Conservation (phyloP, 2,888 invertebrate species). For the Smittia aterrima region DNA sequence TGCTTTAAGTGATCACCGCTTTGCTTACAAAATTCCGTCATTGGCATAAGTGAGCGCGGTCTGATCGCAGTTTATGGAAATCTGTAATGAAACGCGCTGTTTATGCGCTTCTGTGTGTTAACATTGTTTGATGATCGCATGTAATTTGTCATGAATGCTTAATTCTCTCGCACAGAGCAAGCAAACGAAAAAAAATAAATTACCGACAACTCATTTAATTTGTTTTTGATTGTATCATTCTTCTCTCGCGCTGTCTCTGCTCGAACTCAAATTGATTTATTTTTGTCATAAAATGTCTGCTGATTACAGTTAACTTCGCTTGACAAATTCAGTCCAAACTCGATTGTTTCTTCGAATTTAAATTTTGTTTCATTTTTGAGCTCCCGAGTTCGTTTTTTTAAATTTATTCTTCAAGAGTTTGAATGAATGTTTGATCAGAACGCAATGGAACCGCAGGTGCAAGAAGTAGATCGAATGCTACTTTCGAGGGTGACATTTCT, state of each 20-base stretch:
- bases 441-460: too few species aligned
- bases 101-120: conserved; percentile 5
- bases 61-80: neutral
- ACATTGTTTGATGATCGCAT: conserved; percentile 37
- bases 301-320: neutral
- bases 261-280: conserved; percentile 35
- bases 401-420: too few species aligned
- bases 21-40: conserved; percentile 32
- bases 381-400: too few species aligned
- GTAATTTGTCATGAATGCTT: conserved; percentile 41
- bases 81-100: conserved; percentile 11
- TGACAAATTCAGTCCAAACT: neutral
- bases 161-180: conserved; percentile 12
- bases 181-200: neutral
- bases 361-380: too few species aligned
- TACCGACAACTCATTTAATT: conserved; percentile 18
- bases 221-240: conserved; percentile 37
- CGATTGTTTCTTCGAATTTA: too few species aligned
- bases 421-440: too few species aligned
- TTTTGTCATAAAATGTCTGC: neutral
- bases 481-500: too few species aligned
- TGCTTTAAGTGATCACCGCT: conserved; percentile 30
- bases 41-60: neutral
- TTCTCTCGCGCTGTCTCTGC: neutral
- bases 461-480: too few species aligned